phyloP scores from a whole-genome alignment of 2,113 vertebrate genomes.

The Cyprinodon brontotheroides region DNA sequence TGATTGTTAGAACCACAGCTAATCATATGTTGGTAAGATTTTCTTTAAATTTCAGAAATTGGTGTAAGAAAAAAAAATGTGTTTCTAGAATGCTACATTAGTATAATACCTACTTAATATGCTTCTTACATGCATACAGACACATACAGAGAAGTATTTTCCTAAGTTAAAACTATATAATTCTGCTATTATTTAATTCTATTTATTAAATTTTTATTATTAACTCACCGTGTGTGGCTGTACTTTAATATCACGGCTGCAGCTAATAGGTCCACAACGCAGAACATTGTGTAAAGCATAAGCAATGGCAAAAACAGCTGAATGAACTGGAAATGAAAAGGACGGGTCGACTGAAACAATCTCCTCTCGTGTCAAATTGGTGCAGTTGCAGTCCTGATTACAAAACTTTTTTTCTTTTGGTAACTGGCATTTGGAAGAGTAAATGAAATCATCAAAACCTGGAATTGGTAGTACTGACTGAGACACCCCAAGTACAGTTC shows the following conservation, averaged over 20 bases:
- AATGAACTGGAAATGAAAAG: conserved; percentile 75
- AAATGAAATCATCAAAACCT: conserved; percentile 71
- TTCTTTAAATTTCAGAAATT: neutral
- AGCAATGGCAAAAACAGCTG: conserved; percentile 80
- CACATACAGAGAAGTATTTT: neutral
- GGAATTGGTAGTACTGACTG: conserved; percentile 54
- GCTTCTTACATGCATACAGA: neutral
- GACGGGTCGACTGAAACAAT: conserved; percentile 25
- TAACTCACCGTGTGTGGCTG: conserved; percentile 72
- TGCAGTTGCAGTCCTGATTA: conserved; percentile 76
- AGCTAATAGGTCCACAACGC: conserved; percentile 73
- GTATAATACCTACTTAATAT: neutral
- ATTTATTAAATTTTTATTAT: neutral
- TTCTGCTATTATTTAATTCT: neutral
- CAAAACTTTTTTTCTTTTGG: conserved; percentile 31
- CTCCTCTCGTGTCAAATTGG: neutral
- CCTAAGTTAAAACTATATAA: neutral
- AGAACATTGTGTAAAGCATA: conserved; percentile 81
- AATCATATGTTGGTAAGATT: conserved; percentile 19
- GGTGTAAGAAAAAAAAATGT: neutral
- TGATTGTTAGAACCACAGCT: neutral
- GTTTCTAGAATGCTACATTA: neutral
- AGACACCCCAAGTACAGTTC: conserved; percentile 79
- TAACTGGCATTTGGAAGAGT: conserved; percentile 16
- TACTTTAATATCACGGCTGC: conserved; percentile 63